These are phyloP conservation scores for Perca fluviatilis DNA, from an alignment of 2,113 vertebrate species.

Conservation along the genomic window DNA sequence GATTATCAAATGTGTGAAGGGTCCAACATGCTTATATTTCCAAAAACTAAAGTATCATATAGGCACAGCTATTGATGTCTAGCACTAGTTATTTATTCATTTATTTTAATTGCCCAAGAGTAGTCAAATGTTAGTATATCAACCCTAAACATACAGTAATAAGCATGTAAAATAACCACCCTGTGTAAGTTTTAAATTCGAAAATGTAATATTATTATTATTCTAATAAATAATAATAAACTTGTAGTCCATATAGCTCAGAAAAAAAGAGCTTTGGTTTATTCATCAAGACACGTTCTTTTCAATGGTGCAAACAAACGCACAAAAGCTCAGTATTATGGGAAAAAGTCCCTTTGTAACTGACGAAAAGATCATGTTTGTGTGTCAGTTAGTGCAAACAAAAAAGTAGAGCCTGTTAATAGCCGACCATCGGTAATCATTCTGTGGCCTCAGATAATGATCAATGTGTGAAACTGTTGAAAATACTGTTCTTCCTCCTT, in stretches of 20 bases:
- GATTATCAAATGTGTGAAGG: not conserved
- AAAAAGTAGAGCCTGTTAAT: slow-evolving; percentile 34
- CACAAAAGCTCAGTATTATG: not conserved
- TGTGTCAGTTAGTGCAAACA: slow-evolving; percentile 16
- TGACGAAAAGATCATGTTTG: not conserved
- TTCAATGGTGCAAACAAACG: not conserved
- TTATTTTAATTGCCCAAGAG: not conserved
- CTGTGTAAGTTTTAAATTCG: not conserved
- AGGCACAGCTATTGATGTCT: not conserved
- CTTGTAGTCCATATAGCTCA: not conserved
- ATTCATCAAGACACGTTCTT: not conserved
- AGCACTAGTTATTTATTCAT: not conserved
- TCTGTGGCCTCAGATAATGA: not conserved
- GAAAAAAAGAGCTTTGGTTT: not conserved
- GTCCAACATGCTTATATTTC: not conserved
- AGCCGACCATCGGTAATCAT: not conserved
- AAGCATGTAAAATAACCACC: not conserved
- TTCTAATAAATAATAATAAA: not conserved
- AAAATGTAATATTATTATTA: too few species aligned
- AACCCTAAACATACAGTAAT: not conserved
- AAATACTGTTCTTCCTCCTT: not conserved
- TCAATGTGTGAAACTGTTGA: not conserved
- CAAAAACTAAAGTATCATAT: not conserved
- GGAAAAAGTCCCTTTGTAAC: not conserved
- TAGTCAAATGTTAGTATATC: not conserved